Evolutionary conservation across 2,888 invertebrate genomes (phyloP), one percentile per base, ranked within the genome.

Genomic region (Dryococelus australis): DNA sequence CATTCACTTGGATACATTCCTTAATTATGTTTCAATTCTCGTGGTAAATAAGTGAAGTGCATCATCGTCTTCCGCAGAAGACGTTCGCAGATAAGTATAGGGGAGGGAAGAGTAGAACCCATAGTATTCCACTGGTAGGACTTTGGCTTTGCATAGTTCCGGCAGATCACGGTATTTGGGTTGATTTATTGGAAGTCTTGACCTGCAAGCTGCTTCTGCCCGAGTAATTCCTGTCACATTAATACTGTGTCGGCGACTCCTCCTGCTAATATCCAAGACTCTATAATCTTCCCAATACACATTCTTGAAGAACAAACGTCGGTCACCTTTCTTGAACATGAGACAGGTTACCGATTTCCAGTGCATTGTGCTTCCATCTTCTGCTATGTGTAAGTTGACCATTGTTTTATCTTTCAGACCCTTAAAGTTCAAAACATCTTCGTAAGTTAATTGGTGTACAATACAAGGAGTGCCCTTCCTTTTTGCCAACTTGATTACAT

Each of bases 381-480:
- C 85, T 85, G 85, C 85, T 85, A 53, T 16, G 16, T 85, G 85
- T 47, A 47, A 85, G 85, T 85, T 85, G 16, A 53, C 47, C 85
- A 85, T 85, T 47, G 47, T 85, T 51, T 53, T 43, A 26, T 85
- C 43, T 85, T 85, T 85, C 85, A 85, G n/a, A n/a, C 26, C 53
- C 53, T 27, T 85, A 43, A 85, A 85, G 27, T 85, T 43, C 47
- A 85, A 51, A 53, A 85, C 43, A 43, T 35, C 85, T 35, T 28
- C 12, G 47, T 51, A 43, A 47, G 47, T 10, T 51, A 85, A 53
- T 85, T 27, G 26, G 47, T 27, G 16, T 51, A 85, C 43, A 85
- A 26, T 13, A 53, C 43, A 85, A 10, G 85, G 85, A 6, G 85
- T 84, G 27, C 43, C 6, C 16, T 43, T 85, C 27, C 0, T 43